Base-by-base conservation (phyloP, 2,797 vertebrate species). In the Lateolabrax maculatus region DNA sequence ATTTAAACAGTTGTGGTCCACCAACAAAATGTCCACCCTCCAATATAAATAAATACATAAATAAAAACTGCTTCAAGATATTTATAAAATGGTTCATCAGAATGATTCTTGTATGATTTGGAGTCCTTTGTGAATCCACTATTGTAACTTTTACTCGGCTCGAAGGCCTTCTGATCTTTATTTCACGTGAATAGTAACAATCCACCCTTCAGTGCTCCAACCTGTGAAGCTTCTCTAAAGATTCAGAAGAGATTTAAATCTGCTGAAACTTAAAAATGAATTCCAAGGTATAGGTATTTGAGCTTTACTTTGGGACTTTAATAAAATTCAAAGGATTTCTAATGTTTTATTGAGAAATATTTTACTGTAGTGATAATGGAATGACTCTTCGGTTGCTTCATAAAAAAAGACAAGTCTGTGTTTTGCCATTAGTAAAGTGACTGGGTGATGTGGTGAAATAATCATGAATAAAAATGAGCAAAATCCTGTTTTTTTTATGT, bases 101-200 rank as follows among this genome's bases (percentile, higher is more conserved):
- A 80, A 73, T 66, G 5, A 53, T 23, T 67, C 36, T n/a, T 23
- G 21, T 34, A 2, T 29, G n/a, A 41, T 73, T 67, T 48, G 9
- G 29, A 75, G 37, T 52, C 19, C 23, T 79, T 62, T 31, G 36
- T 57, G 37, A 75, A 55, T 67, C 58, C 69, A 34, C 37, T 5
- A 8, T 57, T 2, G 18, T 43, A 34, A 51, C 52, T 67, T 86
- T 16, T 37, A 1, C 37, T 29, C 8, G 6, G 21, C 57, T 78
- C 23, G 10, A 68, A 60, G 70, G 67, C 37, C 73, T 75, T 76
- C 19, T 66, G 31, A 72, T 77, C n/a, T 64, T 48, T 67, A 31
- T 84, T 75, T 41, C 58, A 34, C 15, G 62, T 0, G 57, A 86
- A 83, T 77, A 61, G 66, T 57, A 80, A 70, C 53, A 53, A 44